phyloP scores from a whole-genome alignment of 1,140 invertebrate species.

The Galleria mellonella region DNA sequence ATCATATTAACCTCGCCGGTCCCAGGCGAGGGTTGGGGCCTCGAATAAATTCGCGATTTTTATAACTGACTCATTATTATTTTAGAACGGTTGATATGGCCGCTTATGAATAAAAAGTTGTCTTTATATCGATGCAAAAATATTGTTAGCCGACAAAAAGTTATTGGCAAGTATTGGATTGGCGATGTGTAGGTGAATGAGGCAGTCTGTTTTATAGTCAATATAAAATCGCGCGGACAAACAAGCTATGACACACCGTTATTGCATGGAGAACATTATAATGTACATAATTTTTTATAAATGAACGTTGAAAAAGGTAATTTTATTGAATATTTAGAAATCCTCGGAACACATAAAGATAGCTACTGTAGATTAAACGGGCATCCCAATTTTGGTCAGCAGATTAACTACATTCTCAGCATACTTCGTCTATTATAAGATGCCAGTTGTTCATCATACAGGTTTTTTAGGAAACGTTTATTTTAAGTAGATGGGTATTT shows the following conservation, averaged over 20 bases:
- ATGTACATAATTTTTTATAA: no score
- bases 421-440: slow-evolving; percentile 45
- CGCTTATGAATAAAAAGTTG: slow-evolving; percentile 60
- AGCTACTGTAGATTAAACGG: no score
- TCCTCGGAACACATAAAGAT: slow-evolving; percentile 16
- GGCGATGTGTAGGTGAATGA: neutral
- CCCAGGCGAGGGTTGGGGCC: slow-evolving; percentile 14
- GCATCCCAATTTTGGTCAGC: neutral
- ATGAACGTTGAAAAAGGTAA: neutral
- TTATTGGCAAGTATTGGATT: neutral
- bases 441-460: slow-evolving; percentile 23
- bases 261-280: no score
- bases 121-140: slow-evolving; percentile 62
- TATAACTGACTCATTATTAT: slow-evolving; percentile 65
- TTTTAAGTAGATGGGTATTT: slow-evolving; percentile 63
- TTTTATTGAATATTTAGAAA: slow-evolving; percentile 22
- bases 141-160: slow-evolving; percentile 45
- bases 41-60: slow-evolving; percentile 64
- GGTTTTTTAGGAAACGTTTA: slow-evolving; percentile 42
- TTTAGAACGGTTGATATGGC: slow-evolving; percentile 49
- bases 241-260: no score
- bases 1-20: slow-evolving; percentile 44
- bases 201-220: no score
- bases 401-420: slow-evolving; percentile 33
- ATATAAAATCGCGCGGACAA: no score